Evolutionary conservation across 2,888 invertebrate genomes (phyloP), one percentile per base, ranked within the genome.

Genomic region (Apeira syringaria): DNA sequence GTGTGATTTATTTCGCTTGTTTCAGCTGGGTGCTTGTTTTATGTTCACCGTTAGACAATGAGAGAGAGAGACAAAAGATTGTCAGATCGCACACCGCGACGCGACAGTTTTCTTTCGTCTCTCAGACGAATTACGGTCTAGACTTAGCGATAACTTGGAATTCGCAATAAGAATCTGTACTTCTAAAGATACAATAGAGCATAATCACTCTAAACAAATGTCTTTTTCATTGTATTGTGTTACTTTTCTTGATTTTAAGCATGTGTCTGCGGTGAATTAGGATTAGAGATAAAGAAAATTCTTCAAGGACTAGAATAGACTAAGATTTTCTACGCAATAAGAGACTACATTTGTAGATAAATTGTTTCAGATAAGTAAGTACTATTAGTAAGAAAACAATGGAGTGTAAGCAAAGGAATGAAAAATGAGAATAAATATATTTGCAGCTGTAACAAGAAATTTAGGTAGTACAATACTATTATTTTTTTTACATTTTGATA

Each of bases 71-170:
- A n/a, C n/a, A n/a, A n/a, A n/a, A n/a, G n/a, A n/a, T n/a, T n/a
- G n/a, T n/a, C n/a, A n/a, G n/a, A n/a, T n/a, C n/a, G n/a, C n/a
- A n/a, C n/a, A 38, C 38, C 11, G 26, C 33, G 35, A 20, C 35
- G 33, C 38, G 38, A 50, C 41, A 42, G 38, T 42, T 35, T 24
- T 26, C 32, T 31, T 26, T 34, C n/a, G 38, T 30, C 34, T 35
- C 20, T n/a, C 20, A 34, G 30, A 47, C 47, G 31, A 46, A 46
- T 53, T 41, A 41, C 29, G 34, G 44, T 50, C 33, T 44, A 47
- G 47, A 49, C 46, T 43, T n/a, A n/a, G n/a, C n/a, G n/a, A n/a
- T n/a, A 40, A 50, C 46, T 44, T 25, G 43, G 39, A 50, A 54
- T 50, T 46, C 42, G 35, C 40, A 48, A 50, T 50, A 47, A 36